phyloP scores from a whole-genome alignment of 92 coral and sea anemone species.

The Bergia sp. region DNA sequence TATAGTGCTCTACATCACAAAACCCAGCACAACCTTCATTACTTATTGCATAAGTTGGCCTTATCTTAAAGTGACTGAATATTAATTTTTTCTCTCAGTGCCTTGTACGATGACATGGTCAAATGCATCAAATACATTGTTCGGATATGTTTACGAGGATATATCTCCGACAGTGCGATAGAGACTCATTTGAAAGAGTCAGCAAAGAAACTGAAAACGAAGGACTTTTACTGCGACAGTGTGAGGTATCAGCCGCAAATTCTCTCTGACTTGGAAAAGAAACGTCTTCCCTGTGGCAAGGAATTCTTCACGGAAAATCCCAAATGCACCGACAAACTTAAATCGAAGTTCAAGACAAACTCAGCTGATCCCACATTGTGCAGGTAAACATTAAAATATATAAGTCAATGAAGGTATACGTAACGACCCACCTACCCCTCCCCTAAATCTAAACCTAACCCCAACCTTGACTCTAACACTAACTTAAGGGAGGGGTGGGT shows the following conservation, averaged over 20 bases:
- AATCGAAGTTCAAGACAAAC: neutral
- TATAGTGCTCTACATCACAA: too few species aligned
- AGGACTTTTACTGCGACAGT: constrained; percentile 7
- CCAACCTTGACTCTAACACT: too few species aligned
- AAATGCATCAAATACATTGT: constrained; percentile 22
- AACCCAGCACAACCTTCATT: too few species aligned
- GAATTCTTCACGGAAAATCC: constrained; percentile 10
- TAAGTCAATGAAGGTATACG: neutral
- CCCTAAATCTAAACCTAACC: too few species aligned
- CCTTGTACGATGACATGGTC: constrained; percentile 30
- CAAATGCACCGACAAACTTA: neutral
- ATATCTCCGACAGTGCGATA: constrained; percentile 26
- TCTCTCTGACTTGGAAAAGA: constrained; percentile 4
- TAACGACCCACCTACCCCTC: too few species aligned
- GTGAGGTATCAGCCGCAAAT: neutral
- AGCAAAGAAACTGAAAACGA: constrained; percentile 27
- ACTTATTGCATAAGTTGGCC: neutral
- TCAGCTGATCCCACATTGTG: constrained; percentile 26
- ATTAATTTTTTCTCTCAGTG: neutral
- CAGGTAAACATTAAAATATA: constrained; percentile 13
- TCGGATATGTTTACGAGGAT: constrained; percentile 25
- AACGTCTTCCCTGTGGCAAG: constrained; percentile 1
- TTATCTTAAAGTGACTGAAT: neutral
- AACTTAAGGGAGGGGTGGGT: too few species aligned
- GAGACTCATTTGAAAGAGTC: constrained; percentile 30